Evolutionary conservation across 2,888 invertebrate genomes (phyloP).

Genomic region (Callyntrura guangdongensis): DNA sequence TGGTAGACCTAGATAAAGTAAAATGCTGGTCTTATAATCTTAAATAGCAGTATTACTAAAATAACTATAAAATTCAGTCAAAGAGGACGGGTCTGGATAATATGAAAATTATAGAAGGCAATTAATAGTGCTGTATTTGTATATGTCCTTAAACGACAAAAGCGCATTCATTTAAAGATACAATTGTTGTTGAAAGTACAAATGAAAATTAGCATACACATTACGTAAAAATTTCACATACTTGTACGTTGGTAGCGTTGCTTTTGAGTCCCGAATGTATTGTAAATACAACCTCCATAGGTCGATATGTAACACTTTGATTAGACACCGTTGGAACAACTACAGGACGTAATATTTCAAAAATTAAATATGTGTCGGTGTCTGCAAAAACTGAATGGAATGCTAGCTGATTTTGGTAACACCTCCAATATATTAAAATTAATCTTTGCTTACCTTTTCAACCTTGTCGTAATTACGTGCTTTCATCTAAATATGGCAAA

Average conservation of each 20-base stretch:
- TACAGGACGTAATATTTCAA: constrained; percentile 86
- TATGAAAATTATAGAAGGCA: too few relatives aligned
- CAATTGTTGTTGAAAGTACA: neutral
- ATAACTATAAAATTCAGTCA: too few relatives aligned
- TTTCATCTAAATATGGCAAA: constrained; percentile 93
- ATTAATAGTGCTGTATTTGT: too few relatives aligned
- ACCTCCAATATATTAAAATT: constrained; percentile 59
- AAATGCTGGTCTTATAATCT: constrained; percentile 26
- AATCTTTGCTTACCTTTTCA: constrained; percentile 92
- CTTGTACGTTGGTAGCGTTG: constrained; percentile 97
- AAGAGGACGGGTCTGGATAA: too few relatives aligned
- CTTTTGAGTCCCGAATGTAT: constrained; percentile 99
- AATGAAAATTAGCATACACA: constrained; percentile 9
- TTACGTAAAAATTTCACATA: constrained; percentile 87
- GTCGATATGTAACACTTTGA: constrained; percentile 99
- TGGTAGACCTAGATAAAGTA: constrained; percentile 92
- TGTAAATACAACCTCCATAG: constrained; percentile 99
- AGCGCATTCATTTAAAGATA: too few relatives aligned
- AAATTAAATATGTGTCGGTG: neutral
- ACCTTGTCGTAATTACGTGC: constrained; percentile 99
- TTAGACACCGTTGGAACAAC: constrained; percentile 98
- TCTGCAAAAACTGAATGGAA: neutral
- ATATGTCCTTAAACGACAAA: too few relatives aligned
- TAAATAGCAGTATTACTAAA: too few relatives aligned
- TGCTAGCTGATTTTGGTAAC: too few relatives aligned